These are phyloP conservation scores for Ophiodon elongatus DNA, from an alignment of 2,113 vertebrate genomes.

Conservation along the genomic window DNA sequence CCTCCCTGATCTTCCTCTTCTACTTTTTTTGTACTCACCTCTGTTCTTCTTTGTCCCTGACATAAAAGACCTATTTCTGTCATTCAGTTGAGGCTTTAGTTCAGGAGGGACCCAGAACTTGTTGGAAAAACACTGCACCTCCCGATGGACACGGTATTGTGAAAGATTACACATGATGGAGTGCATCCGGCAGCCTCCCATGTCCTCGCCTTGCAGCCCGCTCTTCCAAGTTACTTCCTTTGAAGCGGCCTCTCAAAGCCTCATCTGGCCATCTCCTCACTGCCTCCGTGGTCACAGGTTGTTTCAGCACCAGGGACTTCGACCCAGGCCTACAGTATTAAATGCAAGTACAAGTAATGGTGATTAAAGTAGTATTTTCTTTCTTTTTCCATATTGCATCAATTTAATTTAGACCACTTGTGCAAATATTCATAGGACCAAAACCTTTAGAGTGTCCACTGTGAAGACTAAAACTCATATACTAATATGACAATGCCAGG, in stretches of 20 bases:
- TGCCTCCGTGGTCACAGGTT: constrained; percentile 13
- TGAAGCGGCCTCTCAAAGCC: constrained; percentile 28
- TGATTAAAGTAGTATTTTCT: neutral
- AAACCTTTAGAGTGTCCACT: neutral
- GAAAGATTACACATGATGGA: constrained; percentile 55
- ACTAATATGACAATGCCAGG: neutral
- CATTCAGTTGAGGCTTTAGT: constrained; percentile 37
- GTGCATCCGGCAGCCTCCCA: constrained; percentile 50
- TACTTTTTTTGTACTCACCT: constrained; percentile 4
- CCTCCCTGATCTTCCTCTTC: constrained; percentile 18
- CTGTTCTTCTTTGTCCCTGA: constrained; percentile 32
- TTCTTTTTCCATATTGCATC: neutral
- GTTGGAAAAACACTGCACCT: constrained; percentile 23
- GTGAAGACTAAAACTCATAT: constrained; percentile 16
- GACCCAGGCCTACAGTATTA: neutral
- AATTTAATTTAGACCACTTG: neutral
- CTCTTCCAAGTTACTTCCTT: constrained; percentile 17
- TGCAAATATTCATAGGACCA: neutral
- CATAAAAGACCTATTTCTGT: constrained; percentile 41
- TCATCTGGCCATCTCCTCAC: constrained; percentile 25
- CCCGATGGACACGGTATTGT: constrained; percentile 16
- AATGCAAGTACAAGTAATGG: neutral
- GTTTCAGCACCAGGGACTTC: constrained; percentile 2
- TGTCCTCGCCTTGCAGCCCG: constrained; percentile 27
- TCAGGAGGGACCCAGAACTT: constrained; percentile 22